Base-by-base conservation (phyloP, 2,113 vertebrate species). In the Stigmatopora argus region DNA sequence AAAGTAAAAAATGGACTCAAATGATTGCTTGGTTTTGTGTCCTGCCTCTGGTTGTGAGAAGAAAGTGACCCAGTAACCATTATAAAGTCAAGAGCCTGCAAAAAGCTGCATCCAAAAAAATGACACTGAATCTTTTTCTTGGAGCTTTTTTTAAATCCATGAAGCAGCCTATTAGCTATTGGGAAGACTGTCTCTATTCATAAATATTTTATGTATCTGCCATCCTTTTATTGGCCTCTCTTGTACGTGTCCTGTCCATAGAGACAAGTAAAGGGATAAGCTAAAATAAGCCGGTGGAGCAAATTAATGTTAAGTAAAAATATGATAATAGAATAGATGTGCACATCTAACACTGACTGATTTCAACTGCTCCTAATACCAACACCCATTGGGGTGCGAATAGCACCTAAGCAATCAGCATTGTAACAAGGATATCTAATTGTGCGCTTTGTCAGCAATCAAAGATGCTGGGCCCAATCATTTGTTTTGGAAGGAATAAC, bases 381-480 rank as follows among this genome's bases (percentile, higher is more conserved):
- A 74, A 70, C 51, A 56, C 49, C 71, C 48, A 61, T 55, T 45
- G 53, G 15, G 67, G 4, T 65, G 65, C 64, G 80, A 85, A 81
- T 69, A 63, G 74, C 71, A 83, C 78, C 62, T 60, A 62, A 72
- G 77, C 74, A 83, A 81, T 84, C 77, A 80, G 53, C 62, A 63
- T 66, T 5, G 35, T 77, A 73, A 76, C 77, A 82, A 76, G 63
- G 46, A 65, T 70, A 73, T 84, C 62, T 64, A 83, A 78, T 81
- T 26, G 72, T 78, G 67, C 72, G 77, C 73, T 77, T 85, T 86
- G 78, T 82, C 84, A 82, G 71, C 70, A 67, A 77, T 82, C 77
- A 75, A 53, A 60, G 64, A 77, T 75, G 72, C 70, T 70, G 65
- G 63, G 62, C 71, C 38, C 49, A 66, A 71, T 73, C 69, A 83